Evolutionary conservation across 2,797 vertebrate genomes (phyloP).

Genomic region (Pseudomugil tenellus): DNA sequence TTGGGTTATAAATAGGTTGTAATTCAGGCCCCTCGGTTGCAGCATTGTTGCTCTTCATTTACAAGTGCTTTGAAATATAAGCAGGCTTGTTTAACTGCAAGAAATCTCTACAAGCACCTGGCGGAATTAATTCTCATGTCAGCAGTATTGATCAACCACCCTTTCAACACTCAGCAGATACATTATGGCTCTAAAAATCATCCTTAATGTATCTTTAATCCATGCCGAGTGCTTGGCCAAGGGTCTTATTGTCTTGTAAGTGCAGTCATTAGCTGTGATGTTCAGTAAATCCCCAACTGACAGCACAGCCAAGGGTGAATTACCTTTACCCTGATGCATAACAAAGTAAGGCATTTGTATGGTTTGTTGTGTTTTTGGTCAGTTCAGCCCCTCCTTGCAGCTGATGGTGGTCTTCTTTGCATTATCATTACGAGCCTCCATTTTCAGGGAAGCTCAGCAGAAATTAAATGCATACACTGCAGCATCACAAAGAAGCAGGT

Average conservation of each 20-base stretch:
- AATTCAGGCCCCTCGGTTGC: neutral
- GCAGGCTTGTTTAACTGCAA: neutral
- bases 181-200: slow-evolving; percentile 63
- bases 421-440: slow-evolving; percentile 36
- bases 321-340: slow-evolving; percentile 46
- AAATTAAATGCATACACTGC: slow-evolving; percentile 7
- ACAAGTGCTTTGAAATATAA: slow-evolving; percentile 28
- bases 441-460: slow-evolving; percentile 18
- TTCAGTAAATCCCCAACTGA: slow-evolving; percentile 58
- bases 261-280: slow-evolving; percentile 66
- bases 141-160: slow-evolving; percentile 66
- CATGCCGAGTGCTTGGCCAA: slow-evolving; percentile 40
- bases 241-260: slow-evolving; percentile 68
- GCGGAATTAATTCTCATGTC: slow-evolving; percentile 58
- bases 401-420: slow-evolving; percentile 20
- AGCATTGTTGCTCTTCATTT: slow-evolving; percentile 1
- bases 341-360: slow-evolving; percentile 50
- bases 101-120: slow-evolving; percentile 54
- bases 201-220: slow-evolving; percentile 71
- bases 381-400: slow-evolving; percentile 19
- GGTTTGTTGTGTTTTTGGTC: slow-evolving; percentile 17
- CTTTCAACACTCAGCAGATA: slow-evolving; percentile 54
- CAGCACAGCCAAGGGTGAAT: slow-evolving; percentile 59
- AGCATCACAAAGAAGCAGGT: slow-evolving; percentile 10
- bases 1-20: neutral